Evolutionary conservation across 2,113 vertebrate species (phyloP).

Genomic region (Pao palembangensis): DNA sequence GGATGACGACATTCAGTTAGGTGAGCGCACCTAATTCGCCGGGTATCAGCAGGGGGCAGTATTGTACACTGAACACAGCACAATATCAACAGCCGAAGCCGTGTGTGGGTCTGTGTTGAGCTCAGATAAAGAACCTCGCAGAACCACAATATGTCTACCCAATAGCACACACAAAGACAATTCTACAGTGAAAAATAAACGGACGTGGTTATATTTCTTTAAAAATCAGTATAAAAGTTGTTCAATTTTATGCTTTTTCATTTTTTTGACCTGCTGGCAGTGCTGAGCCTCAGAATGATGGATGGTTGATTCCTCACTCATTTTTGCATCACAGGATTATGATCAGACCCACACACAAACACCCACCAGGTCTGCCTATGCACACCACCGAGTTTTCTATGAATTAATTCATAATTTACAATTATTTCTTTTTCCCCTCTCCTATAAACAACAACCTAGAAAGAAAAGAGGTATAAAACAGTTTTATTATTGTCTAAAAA

Average conservation of each 20-base stretch:
- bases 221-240: not conserved
- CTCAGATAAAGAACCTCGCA: no score
- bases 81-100: no score
- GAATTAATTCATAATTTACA: slow-evolving; percentile 68
- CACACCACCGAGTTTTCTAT: slow-evolving; percentile 59
- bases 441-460: slow-evolving; percentile 46
- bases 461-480: slow-evolving; percentile 71
- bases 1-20: slow-evolving; percentile 4
- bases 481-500: slow-evolving; percentile 46
- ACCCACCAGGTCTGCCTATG: slow-evolving; percentile 29
- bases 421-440: slow-evolving; percentile 51
- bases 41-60: no score
- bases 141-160: no score
- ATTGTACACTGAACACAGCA: no score
- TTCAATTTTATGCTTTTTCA: not conserved
- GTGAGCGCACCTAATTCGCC: no score
- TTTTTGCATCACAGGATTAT: slow-evolving; percentile 38
- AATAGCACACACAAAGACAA: no score
- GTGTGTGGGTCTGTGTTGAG: not conserved
- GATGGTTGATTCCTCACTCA: slow-evolving; percentile 13
- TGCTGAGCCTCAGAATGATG: slow-evolving; percentile 3
- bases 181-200: no score
- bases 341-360: slow-evolving; percentile 19
- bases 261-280: not conserved
- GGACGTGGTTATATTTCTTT: not conserved